These are phyloP conservation scores for Oscheius sp. DNA, from an alignment of 2,888 invertebrate species.

Conservation along the genomic window DNA sequence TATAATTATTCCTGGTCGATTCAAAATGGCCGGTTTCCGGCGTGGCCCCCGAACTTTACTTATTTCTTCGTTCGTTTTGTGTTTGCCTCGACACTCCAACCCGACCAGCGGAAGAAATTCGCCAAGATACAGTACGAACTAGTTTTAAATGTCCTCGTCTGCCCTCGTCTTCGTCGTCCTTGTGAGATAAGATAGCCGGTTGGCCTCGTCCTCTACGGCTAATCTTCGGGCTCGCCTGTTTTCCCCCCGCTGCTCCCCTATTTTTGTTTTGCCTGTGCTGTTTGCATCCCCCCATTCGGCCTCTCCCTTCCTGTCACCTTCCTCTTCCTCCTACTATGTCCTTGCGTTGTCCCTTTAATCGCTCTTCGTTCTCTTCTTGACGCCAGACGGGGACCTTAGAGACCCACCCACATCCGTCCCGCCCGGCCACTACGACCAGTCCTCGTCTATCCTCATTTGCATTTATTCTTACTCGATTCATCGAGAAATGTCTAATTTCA, in stretches of 20 bases:
- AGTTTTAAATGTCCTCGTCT: constrained; percentile 10
- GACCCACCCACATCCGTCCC: constrained; percentile 23
- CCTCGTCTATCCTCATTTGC: neutral
- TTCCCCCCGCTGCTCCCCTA: constrained; percentile 22
- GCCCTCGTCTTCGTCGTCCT: constrained; percentile 14
- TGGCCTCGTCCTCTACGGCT: constrained; percentile 28
- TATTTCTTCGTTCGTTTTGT: constrained; percentile 9
- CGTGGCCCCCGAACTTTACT: neutral
- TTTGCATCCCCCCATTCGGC: constrained; percentile 33
- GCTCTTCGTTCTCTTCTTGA: constrained; percentile 11
- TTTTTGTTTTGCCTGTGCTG: constrained; percentile 31
- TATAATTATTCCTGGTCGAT: neutral
- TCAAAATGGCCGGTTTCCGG: neutral
- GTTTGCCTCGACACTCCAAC: constrained; percentile 1
- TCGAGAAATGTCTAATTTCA: neutral
- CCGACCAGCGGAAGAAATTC: neutral
- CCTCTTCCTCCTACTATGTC: neutral
- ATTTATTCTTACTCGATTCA: neutral
- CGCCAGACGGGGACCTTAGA: constrained; percentile 25
- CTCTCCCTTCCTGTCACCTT: constrained; percentile 1
- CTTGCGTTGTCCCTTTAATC: constrained; percentile 16
- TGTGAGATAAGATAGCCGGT: constrained; percentile 31
- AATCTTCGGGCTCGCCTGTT: constrained; percentile 24
- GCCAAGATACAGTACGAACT: constrained; percentile 4
- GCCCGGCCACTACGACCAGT: neutral